These are phyloP conservation scores for Ditylenchus dipsaci DNA, from an alignment of 1,140 invertebrate genomes.

Conservation along the genomic window DNA sequence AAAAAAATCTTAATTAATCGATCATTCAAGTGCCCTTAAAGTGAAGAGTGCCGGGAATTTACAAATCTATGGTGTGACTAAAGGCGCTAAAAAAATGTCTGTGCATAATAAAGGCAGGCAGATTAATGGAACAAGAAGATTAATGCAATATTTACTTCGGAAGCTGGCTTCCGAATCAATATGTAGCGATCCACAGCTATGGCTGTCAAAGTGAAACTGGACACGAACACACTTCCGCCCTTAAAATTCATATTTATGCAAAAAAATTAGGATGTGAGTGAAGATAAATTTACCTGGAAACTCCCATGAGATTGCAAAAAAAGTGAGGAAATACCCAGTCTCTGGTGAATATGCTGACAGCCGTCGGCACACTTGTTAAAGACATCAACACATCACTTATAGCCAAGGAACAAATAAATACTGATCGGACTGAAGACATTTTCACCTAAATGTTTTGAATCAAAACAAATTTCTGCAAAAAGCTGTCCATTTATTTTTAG, in stretches of 20 bases:
- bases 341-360: conserved; percentile 54
- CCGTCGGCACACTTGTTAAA: conserved; percentile 52
- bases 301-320: conserved; percentile 56
- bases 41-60: too few relatives aligned
- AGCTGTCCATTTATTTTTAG: too few relatives aligned
- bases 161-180: conserved; percentile 49
- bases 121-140: not conserved
- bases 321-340: conserved; percentile 56
- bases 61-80: not conserved
- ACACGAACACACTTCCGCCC: conserved; percentile 57
- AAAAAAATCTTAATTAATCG: too few relatives aligned
- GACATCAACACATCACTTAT: conserved; percentile 52
- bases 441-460: conserved; percentile 36
- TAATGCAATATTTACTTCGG: conserved; percentile 34
- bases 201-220: conserved; percentile 55
- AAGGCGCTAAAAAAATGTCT: not conserved
- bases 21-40: too few relatives aligned
- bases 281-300: conserved; percentile 47
- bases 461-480: too few relatives aligned
- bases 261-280: not conserved
- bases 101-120: not conserved
- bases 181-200: conserved; percentile 56
- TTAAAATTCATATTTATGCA: conserved; percentile 21
- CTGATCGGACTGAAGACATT: conserved; percentile 50
- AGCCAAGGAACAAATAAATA: conserved; percentile 55